Evolutionary conservation across 2,113 vertebrate species (phyloP).

Genomic region (Lipotes vexillifer): DNA sequence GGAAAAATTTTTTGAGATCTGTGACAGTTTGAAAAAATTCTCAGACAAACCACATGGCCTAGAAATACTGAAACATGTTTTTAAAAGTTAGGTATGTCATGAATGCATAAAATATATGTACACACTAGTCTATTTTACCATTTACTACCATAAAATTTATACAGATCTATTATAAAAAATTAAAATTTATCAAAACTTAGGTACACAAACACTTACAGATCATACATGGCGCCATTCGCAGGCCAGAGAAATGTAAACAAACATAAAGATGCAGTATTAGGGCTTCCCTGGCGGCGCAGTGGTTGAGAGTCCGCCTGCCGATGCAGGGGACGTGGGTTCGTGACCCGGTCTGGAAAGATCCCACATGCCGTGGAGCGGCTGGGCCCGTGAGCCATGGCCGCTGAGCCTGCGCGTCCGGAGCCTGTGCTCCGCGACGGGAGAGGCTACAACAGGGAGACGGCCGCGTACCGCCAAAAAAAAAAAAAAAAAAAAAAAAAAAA

Average conservation of each 20-base stretch:
- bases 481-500: too few relatives aligned
- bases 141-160: not conserved
- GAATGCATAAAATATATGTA: not conserved
- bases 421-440: too few relatives aligned
- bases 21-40: not conserved
- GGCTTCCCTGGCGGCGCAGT: too few relatives aligned
- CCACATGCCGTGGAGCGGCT: too few relatives aligned
- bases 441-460: too few relatives aligned
- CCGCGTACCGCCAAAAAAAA: too few relatives aligned
- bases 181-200: not conserved
- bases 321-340: too few relatives aligned
- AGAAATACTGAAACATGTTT: not conserved
- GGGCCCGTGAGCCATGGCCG: too few relatives aligned
- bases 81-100: not conserved
- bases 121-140: not conserved
- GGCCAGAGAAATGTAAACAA: not conserved
- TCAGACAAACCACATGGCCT: not conserved
- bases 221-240: not conserved
- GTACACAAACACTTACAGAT: not conserved
- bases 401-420: too few relatives aligned
- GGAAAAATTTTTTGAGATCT: not conserved
- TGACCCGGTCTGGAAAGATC: too few relatives aligned
- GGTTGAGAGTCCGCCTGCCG: too few relatives aligned
- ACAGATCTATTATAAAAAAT: not conserved
- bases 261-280: not conserved